Evolutionary conservation across 2,888 invertebrate genomes (phyloP).

Genomic region (Ceramica pisi): DNA sequence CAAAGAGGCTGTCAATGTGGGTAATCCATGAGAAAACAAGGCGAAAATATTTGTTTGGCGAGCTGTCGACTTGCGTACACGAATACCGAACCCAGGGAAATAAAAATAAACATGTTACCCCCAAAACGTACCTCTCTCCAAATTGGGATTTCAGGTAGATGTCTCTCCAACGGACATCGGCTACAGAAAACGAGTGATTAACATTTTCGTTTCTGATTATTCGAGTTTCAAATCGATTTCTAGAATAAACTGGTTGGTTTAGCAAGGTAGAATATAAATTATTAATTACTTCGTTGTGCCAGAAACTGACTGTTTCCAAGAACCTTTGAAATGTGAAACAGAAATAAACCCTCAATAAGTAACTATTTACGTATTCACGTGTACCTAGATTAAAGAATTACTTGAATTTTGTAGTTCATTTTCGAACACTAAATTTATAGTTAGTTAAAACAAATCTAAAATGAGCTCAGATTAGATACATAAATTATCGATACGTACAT

Average conservation of each 20-base stretch:
- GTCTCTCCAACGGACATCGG: conserved; percentile 26
- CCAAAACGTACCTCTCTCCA: conserved; percentile 30
- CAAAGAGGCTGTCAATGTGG: conserved; percentile 72
- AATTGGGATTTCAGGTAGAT: conserved; percentile 31
- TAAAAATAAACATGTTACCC: conserved; percentile 37
- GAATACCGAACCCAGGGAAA: conserved; percentile 38
- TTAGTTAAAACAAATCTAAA: not conserved
- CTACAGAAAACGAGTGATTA: conserved; percentile 31
- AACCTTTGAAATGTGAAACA: conserved; percentile 16
- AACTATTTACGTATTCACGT: not conserved
- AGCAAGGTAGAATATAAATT: conserved; percentile 2
- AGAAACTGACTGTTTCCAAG: conserved; percentile 21
- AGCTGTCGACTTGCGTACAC: conserved; percentile 64
- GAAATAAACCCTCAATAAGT: conserved; percentile 5
- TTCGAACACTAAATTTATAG: not conserved
- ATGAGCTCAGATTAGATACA: not conserved
- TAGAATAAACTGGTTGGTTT: conserved; percentile 7
- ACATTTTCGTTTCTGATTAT: conserved; percentile 26
- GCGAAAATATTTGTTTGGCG: conserved; percentile 70
- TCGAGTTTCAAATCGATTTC: conserved; percentile 18
- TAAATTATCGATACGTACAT: not conserved
- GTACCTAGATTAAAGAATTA: not conserved
- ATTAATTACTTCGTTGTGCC: conserved; percentile 21
- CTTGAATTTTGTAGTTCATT: not conserved
- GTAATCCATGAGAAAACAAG: conserved; percentile 72